Base-by-base conservation (phyloP, 2,113 vertebrate genomes). In the Maccullochella peelii region DNA sequence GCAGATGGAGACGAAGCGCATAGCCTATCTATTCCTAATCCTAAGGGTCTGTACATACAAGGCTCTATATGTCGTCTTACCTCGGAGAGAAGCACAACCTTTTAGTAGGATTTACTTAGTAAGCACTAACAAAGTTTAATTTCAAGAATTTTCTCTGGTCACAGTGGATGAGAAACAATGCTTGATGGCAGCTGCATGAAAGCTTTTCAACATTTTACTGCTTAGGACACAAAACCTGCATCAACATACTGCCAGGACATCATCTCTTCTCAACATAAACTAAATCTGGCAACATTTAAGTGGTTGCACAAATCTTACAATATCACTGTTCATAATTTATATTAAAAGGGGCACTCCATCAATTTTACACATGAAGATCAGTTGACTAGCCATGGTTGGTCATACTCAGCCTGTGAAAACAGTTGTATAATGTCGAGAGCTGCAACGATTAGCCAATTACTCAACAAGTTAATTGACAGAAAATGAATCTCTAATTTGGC, bases 1-100 rank as follows among this genome's bases (percentile, higher is more conserved):
- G 75, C 49, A 82, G 67, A 67, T 80, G 73, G 52, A 65, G 71
- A 58, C 42, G 73, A 33, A 73, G 54, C 23, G 25, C 10, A 55
- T 2, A 30, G 59, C 58, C 11, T 38, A 38, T 44, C 59, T 44
- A 54, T 63, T 42, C 38, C 36, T 59, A 58, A 16, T 21, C 2
- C 38, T 42, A n/a, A 11, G 2, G 50, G 40, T 42, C 30, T 63
- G 12, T 25, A 65, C 54, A 30, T 9, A 71, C 54, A 62, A 21
- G 25, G 33, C 25, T 18, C 23, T 67, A 21, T 33, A 18, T 20
- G 25, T 44, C 44, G 9, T 12, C 44, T 5, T 38, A 57, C 20
- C 5, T 23, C 4, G 21, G 18, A 49, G 6, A 25, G 25, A 67
- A 10, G 23, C 30, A 30, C 12, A 23, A 11, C 67, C 21, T 44